Percentiles rank a stretch among this genome's conserved stretches.
Conservation (phyloP, 2,113 vertebrate genomes). For the Hipposideros armiger region DNA sequence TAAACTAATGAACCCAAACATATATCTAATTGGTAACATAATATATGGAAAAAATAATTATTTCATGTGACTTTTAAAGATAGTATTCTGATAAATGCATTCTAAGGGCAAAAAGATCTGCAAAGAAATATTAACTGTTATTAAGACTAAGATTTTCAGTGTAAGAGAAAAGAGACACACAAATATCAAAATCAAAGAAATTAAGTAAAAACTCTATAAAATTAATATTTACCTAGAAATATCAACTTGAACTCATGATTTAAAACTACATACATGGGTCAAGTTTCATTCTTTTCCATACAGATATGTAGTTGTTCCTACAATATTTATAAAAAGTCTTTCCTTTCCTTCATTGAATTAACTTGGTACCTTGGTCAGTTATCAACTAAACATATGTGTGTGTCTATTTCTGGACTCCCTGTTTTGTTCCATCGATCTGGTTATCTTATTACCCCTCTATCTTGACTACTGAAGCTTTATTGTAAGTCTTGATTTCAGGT, state of each 20-base stretch:
- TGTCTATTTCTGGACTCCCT: not conserved
- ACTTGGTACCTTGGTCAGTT: not conserved
- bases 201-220: not conserved
- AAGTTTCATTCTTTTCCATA: not conserved
- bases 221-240: slow-evolving; percentile 30
- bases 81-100: not conserved
- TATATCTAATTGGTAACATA: not conserved
- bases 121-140: slow-evolving; percentile 11
- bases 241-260: not conserved
- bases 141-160: not conserved
- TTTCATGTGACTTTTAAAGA: slow-evolving; percentile 37
- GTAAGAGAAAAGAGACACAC: not conserved
- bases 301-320: not conserved
- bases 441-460: not conserved
- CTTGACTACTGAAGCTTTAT: not conserved
- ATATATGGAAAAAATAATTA: slow-evolving; percentile 22
- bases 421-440: not conserved
- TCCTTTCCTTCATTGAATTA: not conserved
- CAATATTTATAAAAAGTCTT: slow-evolving; percentile 8
- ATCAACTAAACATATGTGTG: not conserved
- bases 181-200: slow-evolving; percentile 3
- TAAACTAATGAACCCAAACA: not conserved
- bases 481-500: not conserved
- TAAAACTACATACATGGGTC: not conserved
- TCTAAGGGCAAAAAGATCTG: not conserved